Evolutionary conservation across 2,113 vertebrate genomes (phyloP).

Genomic region (Nannospalax galili): DNA sequence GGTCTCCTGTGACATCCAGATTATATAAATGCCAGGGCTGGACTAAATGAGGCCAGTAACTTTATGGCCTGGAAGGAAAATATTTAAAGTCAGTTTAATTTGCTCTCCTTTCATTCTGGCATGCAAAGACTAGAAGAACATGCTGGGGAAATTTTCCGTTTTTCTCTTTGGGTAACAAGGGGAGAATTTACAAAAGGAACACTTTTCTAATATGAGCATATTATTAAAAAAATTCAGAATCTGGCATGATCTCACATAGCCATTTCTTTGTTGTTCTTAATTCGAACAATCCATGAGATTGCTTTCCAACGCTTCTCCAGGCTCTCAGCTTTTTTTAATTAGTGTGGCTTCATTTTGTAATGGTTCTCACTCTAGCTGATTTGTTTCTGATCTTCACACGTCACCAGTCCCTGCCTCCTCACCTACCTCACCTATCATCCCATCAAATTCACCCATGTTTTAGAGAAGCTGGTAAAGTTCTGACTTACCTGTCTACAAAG

Average conservation of each 20-base stretch:
- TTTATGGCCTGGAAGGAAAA: slow-evolving; percentile 67
- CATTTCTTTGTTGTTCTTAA: slow-evolving; percentile 69
- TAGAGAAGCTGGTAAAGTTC: slow-evolving; percentile 52
- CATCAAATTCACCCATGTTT: background rate
- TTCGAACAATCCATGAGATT: slow-evolving; percentile 62
- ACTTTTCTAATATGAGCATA: slow-evolving; percentile 48
- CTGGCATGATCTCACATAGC: background rate
- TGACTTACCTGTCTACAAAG: slow-evolving; percentile 41
- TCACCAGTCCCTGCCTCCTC: background rate
- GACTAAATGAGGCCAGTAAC: slow-evolving; percentile 59
- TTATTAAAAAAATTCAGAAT: slow-evolving; percentile 40
- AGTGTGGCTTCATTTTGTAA: slow-evolving; percentile 52
- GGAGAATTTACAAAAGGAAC: slow-evolving; percentile 49
- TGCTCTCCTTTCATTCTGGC: slow-evolving; percentile 63
- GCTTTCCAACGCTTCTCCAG: slow-evolving; percentile 57
- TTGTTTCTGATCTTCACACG: background rate
- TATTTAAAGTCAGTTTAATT: slow-evolving; percentile 64
- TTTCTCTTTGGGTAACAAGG: slow-evolving; percentile 40
- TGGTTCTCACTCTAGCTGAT: slow-evolving; percentile 25
- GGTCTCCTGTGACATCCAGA: slow-evolving; percentile 55
- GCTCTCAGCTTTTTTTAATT: slow-evolving; percentile 75
- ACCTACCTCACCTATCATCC: background rate
- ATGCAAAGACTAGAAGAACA: slow-evolving; percentile 58
- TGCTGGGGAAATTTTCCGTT: background rate
- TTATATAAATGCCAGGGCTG: slow-evolving; percentile 64